Conservation (phyloP, 23 tunicate species). For the Phallusia fumigata region DNA sequence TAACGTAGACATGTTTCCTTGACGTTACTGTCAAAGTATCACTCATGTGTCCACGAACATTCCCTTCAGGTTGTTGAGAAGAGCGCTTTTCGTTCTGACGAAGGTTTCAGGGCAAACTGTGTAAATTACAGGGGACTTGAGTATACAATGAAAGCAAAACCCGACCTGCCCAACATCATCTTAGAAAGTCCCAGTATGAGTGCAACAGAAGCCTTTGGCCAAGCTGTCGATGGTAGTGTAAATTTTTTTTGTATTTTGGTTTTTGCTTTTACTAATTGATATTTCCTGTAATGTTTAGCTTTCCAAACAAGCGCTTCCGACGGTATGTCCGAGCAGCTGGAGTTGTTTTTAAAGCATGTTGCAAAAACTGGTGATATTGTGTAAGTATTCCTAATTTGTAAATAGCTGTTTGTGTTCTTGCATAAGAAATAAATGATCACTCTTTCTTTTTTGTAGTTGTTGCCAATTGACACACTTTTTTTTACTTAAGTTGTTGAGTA, state of each 20-base stretch:
- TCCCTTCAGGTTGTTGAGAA: too few species aligned
- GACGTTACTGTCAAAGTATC: too few species aligned
- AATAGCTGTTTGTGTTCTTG: background rate
- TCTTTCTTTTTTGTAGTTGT: too few species aligned
- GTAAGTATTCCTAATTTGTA: slow-evolving; percentile 33
- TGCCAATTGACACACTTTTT: too few species aligned
- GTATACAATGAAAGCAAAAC: background rate
- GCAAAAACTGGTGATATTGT: slow-evolving; percentile 82
- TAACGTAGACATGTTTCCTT: too few species aligned
- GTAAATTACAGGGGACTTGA: background rate
- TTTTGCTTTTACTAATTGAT: too few species aligned
- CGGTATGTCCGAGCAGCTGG: slow-evolving; percentile 32
- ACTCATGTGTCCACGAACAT: too few species aligned
- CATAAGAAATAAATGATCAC: too few species aligned
- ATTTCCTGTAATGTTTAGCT: background rate
- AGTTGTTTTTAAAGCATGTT: slow-evolving; percentile 54
- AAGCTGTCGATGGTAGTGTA: background rate
- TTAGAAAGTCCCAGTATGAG: background rate
- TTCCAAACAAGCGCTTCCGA: background rate
- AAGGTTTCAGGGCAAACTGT: background rate
- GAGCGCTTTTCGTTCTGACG: too few species aligned
- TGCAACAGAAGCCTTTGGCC: background rate
- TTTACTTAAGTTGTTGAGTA: too few species aligned
- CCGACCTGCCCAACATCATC: background rate
- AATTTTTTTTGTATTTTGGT: background rate